Base-by-base conservation (phyloP, 2,113 vertebrate genomes). In the Lagopus leucura region DNA sequence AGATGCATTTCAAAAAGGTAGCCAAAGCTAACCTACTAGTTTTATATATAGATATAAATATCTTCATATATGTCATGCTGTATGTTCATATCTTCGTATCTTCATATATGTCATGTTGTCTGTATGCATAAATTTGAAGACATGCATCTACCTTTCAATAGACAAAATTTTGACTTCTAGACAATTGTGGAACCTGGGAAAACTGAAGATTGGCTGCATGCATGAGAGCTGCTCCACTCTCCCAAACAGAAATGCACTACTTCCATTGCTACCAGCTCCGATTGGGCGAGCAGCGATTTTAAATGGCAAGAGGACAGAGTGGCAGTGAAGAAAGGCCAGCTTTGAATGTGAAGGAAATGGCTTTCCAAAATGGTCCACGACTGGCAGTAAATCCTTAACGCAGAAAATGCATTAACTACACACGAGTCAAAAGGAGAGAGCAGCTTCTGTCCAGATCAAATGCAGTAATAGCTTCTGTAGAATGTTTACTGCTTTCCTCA, bases 401-500 rank as follows among this genome's bases (percentile, higher is more conserved):
- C 8, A 24, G 8, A 8, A 63, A 83, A 73, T 28, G 12, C 0
- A 58, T 4, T 67, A 52, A 63, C 6, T 36, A 13, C 11, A 17
- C 3, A 0, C 5, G 18, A 80, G 25, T 1, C 30, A 86, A 66
- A 80, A 55, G 34, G 20, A n/a, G 11, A 34, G 13, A 70, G 11
- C 15, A 82, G 22, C 21, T 21, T n/a, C 64, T 58, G 38, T 17
- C 10, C 0, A 52, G 70, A 55, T 30, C 40, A 48, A 34, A 27
- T 28, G 42, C 4, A 25, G 11, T 9, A 38, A 34, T 1, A 61
- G 13, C 2, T 52, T n/a, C 67, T 82, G 63, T 22, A 50, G 66
- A 34, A 75, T 8, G 13, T 34, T 2, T 1, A 8, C 12, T 60
- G 45, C 4, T 4, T 4, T 28, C 8, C 9, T 14, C 13, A 8